Conservation (phyloP, 2,888 invertebrate species). For the Agrochola lychnidis region DNA sequence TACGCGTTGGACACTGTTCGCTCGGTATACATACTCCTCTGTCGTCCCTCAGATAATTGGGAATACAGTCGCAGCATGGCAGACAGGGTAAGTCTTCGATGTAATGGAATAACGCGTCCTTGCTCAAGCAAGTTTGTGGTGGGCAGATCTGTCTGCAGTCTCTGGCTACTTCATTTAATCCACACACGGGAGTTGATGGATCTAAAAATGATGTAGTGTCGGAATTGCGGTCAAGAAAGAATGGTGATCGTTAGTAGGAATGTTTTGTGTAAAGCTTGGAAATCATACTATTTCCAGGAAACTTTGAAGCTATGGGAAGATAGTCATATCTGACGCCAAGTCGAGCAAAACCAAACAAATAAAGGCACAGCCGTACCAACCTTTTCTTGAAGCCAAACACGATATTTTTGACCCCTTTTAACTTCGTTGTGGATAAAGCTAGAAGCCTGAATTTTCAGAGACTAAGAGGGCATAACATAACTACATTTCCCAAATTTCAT, state of each 20-base stretch:
- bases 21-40: slow-evolving; percentile 69
- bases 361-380: too few relatives aligned
- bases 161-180: slow-evolving; percentile 66
- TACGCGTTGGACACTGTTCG: slow-evolving; percentile 68
- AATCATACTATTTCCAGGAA: too few relatives aligned
- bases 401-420: too few relatives aligned
- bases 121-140: slow-evolving; percentile 42
- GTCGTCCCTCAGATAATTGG: slow-evolving; percentile 70
- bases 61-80: slow-evolving; percentile 75
- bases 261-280: slow-evolving; percentile 23
- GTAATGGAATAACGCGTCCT: slow-evolving; percentile 55
- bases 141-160: slow-evolving; percentile 64
- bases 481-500: too few relatives aligned
- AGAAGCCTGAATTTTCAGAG: too few relatives aligned
- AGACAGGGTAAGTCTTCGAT: slow-evolving; percentile 63
- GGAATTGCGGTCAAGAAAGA: neutral
- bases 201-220: slow-evolving; percentile 54
- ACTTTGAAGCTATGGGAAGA: too few relatives aligned
- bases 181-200: slow-evolving; percentile 61
- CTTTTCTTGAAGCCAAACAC: too few relatives aligned
- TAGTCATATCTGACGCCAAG: too few relatives aligned
- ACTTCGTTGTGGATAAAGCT: too few relatives aligned
- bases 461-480: too few relatives aligned
- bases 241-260: too few relatives aligned
- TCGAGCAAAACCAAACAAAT: too few relatives aligned